Percentiles rank a stretch among this genome's conserved stretches.
Conservation (phyloP, 2,888 invertebrate species). For the Diarsia rubi region DNA sequence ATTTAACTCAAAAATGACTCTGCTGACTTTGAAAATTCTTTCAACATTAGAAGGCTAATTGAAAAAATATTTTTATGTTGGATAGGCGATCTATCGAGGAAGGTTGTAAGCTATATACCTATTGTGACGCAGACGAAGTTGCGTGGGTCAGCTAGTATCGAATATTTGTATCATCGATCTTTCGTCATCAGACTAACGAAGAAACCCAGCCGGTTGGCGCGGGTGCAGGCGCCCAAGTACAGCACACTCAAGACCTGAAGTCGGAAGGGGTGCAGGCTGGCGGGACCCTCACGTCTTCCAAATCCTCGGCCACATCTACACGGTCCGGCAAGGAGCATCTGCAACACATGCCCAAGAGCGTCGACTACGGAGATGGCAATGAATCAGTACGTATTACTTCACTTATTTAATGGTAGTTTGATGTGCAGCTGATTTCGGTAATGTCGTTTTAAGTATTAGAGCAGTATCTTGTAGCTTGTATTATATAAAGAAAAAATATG, state of each 20-base stretch:
- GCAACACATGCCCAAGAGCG: constrained; percentile 91
- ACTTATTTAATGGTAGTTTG: background rate
- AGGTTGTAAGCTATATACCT: too few species aligned
- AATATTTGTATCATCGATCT: background rate
- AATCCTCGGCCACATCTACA: constrained; percentile 92
- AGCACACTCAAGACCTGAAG: constrained; percentile 90
- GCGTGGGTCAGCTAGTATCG: too few species aligned
- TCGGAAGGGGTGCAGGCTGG: constrained; percentile 96
- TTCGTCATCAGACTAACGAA: constrained; percentile 81
- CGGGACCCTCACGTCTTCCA: constrained; percentile 92
- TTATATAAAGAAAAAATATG: background rate
- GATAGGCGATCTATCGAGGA: too few species aligned
- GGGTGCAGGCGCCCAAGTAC: constrained; percentile 70
- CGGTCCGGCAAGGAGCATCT: constrained; percentile 88
- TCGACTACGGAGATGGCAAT: constrained; percentile 93
- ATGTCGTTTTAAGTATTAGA: background rate
- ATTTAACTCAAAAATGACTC: too few species aligned
- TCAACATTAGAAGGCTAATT: too few species aligned
- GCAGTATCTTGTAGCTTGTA: too few species aligned
- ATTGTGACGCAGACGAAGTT: too few species aligned
- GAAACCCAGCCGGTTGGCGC: constrained; percentile 83
- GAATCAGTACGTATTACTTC: constrained; percentile 84
- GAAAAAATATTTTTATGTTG: too few species aligned
- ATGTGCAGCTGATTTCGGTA: background rate
- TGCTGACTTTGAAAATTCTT: too few species aligned